Conservation (phyloP, 35 echinoderm and acorn worm genomes). For the Nesometra sesokonis region DNA sequence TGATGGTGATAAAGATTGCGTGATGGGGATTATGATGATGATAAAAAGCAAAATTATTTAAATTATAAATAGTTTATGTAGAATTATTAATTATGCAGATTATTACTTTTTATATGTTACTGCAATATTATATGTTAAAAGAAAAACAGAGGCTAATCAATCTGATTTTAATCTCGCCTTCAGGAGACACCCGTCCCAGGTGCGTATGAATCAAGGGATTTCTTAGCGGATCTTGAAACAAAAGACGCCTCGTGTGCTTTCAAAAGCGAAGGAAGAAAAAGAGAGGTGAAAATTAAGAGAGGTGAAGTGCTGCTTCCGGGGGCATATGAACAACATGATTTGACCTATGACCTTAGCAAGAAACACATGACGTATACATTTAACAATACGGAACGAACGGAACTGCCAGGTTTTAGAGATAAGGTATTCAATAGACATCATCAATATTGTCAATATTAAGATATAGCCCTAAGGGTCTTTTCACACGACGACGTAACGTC, state of each 20-base stretch:
- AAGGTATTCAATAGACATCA: constrained; percentile 36
- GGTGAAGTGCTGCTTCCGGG: constrained; percentile 65
- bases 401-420: constrained; percentile 62
- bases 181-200: constrained; percentile 88
- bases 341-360: constrained; percentile 40
- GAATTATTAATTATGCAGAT: too few relatives aligned
- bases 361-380: constrained; percentile 73
- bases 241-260: constrained; percentile 78
- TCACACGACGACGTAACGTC: background rate
- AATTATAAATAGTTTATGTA: too few relatives aligned
- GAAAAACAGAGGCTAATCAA: too few relatives aligned
- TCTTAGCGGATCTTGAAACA: constrained; percentile 62
- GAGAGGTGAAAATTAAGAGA: constrained; percentile 34
- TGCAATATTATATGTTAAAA: too few relatives aligned
- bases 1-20: too few relatives aligned
- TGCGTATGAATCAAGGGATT: constrained; percentile 59
- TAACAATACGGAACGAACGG: constrained; percentile 64
- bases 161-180: background rate
- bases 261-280: constrained; percentile 87
- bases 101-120: too few relatives aligned
- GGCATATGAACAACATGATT: constrained; percentile 69
- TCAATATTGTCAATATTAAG: background rate
- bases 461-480: background rate
- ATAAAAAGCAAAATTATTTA: too few relatives aligned
- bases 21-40: too few relatives aligned